Conservation (phyloP, 2,797 vertebrate species). For the Atherinosoma microstoma region DNA sequence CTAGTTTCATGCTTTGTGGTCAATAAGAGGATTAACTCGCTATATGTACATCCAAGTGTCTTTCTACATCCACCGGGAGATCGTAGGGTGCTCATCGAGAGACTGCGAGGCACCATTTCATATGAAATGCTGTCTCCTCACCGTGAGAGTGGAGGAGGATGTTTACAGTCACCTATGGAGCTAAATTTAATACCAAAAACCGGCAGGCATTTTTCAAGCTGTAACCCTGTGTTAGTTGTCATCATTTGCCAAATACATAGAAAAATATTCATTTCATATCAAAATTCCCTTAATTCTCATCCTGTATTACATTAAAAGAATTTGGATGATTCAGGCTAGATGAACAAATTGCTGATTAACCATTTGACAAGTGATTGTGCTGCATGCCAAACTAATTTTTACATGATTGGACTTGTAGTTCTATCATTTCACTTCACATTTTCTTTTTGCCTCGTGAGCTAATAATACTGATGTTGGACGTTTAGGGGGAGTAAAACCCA, state of each 20-base stretch:
- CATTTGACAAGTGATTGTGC: not conserved
- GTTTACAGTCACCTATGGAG: not conserved
- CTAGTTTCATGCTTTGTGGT: slow-evolving; percentile 12
- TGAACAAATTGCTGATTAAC: not conserved
- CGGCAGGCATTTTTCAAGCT: not conserved
- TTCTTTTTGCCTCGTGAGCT: not conserved
- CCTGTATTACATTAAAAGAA: not conserved
- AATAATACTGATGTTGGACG: not conserved
- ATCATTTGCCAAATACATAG: not conserved
- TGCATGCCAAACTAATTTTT: not conserved
- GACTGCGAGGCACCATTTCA: slow-evolving; percentile 16
- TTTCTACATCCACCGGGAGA: not conserved
- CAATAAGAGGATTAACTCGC: not conserved
- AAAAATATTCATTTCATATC: not conserved
- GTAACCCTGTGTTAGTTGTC: not conserved
- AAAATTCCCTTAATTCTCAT: not conserved
- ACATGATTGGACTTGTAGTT: not conserved
- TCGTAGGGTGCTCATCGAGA: not conserved
- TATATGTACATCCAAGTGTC: slow-evolving; percentile 17
- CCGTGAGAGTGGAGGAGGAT: not conserved
- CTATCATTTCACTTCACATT: not conserved
- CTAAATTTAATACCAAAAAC: not conserved
- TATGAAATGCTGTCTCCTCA: slow-evolving; percentile 18
- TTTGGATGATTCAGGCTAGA: not conserved
- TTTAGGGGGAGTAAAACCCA: not conserved